Percentiles rank a stretch among this genome's conserved stretches.
phyloP scores from a whole-genome alignment of 2,797 vertebrate genomes.

The Epinephelus awoara region DNA sequence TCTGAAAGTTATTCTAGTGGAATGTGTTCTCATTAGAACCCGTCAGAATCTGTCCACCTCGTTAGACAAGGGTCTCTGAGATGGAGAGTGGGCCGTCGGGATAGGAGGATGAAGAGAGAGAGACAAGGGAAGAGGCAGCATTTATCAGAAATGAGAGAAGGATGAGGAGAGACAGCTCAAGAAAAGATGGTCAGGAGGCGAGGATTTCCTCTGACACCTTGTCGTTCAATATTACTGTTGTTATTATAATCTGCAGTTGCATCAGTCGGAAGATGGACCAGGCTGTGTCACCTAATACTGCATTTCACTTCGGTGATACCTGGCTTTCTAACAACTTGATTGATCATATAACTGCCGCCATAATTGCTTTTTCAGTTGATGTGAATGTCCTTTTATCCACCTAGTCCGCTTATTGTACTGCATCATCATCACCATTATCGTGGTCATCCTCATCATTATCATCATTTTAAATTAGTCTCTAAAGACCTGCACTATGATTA shows the following conservation, averaged over 20 bases:
- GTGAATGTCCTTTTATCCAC: neutral
- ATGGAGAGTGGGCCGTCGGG: constrained; percentile 35
- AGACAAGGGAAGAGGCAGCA: constrained; percentile 23
- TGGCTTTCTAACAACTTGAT: constrained; percentile 13
- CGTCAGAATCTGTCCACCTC: constrained; percentile 64
- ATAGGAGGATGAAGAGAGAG: constrained; percentile 27
- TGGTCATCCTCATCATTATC: neutral
- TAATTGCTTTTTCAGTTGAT: constrained; percentile 13
- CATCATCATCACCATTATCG: neutral
- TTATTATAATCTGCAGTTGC: constrained; percentile 51
- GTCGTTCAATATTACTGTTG: constrained; percentile 58
- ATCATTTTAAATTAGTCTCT: neutral
- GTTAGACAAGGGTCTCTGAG: constrained; percentile 50
- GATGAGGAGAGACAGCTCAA: constrained; percentile 59
- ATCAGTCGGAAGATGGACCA: constrained; percentile 20
- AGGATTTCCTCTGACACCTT: constrained; percentile 48
- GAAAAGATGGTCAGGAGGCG: constrained; percentile 34
- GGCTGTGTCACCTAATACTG: constrained; percentile 11
- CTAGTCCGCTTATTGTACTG: constrained; percentile 12
- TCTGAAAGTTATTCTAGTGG: constrained; percentile 72
- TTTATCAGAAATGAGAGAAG: constrained; percentile 53
- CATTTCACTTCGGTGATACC: constrained; percentile 1
- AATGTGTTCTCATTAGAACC: constrained; percentile 78
- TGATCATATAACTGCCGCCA: neutral
- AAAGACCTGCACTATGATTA: too few species aligned